These are phyloP conservation scores for Chaetodon auriga DNA, from an alignment of 2,113 vertebrate genomes.

Conservation along the genomic window DNA sequence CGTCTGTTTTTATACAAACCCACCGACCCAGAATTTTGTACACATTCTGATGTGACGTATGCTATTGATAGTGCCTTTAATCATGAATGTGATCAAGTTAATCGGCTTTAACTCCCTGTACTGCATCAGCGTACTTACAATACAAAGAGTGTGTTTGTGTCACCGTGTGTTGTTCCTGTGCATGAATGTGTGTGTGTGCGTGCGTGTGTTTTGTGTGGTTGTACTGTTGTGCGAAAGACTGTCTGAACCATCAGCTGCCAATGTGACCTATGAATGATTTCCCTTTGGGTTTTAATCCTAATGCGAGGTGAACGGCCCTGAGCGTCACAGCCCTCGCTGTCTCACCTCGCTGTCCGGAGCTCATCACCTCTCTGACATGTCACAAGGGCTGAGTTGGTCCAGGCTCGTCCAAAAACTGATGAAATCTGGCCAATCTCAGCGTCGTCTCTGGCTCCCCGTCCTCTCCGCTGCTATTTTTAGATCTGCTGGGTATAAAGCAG, in stretches of 20 bases:
- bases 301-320: slow-evolving; percentile 35
- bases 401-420: slow-evolving; percentile 29
- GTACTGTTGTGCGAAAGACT: slow-evolving; percentile 57
- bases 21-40: slow-evolving; percentile 81
- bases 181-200: slow-evolving; percentile 32
- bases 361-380: slow-evolving; percentile 32
- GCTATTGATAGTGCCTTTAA: slow-evolving; percentile 66
- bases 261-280: slow-evolving; percentile 52
- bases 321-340: slow-evolving; percentile 1
- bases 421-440: slow-evolving; percentile 58
- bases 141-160: slow-evolving; percentile 44
- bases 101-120: slow-evolving; percentile 45
- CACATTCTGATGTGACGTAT: slow-evolving; percentile 63
- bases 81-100: slow-evolving; percentile 60
- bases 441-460: slow-evolving; percentile 48
- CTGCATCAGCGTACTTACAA: slow-evolving; percentile 31
- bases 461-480: slow-evolving; percentile 77
- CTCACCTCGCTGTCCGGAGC: slow-evolving; percentile 33
- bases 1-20: slow-evolving; percentile 74
- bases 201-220: slow-evolving; percentile 34
- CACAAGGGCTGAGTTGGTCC: slow-evolving; percentile 40
- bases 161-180: slow-evolving; percentile 34
- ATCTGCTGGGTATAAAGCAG: slow-evolving; percentile 65
- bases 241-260: slow-evolving; percentile 44
- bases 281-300: slow-evolving; percentile 30